Evolutionary conservation across 2,113 vertebrate genomes (phyloP).

Genomic region (Burhinus bistriatus): DNA sequence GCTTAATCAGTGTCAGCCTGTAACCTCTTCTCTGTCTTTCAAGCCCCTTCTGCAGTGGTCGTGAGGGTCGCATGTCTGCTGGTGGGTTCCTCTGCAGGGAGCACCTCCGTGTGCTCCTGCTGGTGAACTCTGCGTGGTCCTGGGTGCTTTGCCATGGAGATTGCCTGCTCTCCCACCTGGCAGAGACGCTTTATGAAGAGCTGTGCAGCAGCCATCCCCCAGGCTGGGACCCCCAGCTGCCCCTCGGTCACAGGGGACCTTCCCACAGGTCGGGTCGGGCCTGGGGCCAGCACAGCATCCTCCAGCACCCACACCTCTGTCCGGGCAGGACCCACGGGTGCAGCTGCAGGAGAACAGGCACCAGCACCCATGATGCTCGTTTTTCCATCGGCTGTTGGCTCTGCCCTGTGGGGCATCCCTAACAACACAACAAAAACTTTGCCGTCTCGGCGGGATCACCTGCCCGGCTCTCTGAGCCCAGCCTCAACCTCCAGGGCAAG

Average conservation of each 20-base stretch:
- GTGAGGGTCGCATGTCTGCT: rapidly evolving
- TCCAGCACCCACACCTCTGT: rapidly evolving
- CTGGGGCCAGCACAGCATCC: rapidly evolving
- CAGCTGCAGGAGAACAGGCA: neutral
- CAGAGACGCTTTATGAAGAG: too few species aligned
- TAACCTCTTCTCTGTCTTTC: neutral
- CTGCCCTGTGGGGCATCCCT: neutral
- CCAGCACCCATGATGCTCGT: rapidly evolving
- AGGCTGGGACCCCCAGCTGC: rapidly evolving
- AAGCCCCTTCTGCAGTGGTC: neutral
- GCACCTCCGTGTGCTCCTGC: neutral
- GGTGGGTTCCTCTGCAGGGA: neutral
- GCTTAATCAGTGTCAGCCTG: neutral
- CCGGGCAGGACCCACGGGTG: rapidly evolving
- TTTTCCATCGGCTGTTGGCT: rapidly evolving
- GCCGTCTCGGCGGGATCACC: neutral
- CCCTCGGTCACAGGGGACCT: rapidly evolving
- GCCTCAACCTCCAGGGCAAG: rapidly evolving
- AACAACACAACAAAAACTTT: neutral
- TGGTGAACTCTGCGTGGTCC: neutral
- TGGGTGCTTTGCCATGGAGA: rapidly evolving
- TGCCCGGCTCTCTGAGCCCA: neutral
- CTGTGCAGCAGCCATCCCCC: rapidly evolving
- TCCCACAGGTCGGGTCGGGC: rapidly evolving
- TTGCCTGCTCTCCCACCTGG: neutral